phyloP scores from a whole-genome alignment of 2,888 invertebrate genomes.

The Anaspis maculata region DNA sequence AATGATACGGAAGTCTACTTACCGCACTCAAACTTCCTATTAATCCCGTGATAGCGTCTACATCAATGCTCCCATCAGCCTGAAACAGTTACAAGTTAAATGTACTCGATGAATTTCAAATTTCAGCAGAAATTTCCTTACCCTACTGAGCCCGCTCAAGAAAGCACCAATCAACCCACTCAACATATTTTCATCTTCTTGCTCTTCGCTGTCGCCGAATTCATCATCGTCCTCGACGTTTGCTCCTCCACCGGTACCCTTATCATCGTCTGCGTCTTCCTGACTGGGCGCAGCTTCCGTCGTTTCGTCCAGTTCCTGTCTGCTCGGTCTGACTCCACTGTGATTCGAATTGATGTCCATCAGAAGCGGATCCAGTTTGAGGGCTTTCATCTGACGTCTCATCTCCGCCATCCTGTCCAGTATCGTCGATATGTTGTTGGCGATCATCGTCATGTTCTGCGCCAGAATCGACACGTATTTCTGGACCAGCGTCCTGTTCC shows the following conservation, averaged over 20 bases:
- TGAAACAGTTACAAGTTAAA: slow-evolving; percentile 13
- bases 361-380: slow-evolving; percentile 3
- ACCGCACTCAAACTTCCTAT: slow-evolving; percentile 40
- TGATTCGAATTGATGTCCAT: no score
- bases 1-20: slow-evolving; percentile 22
- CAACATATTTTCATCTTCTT: slow-evolving; percentile 34
- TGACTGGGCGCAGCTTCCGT: no score
- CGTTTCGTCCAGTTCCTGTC: no score
- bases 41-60: slow-evolving; percentile 38
- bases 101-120: background rate
- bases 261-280: slow-evolving; percentile 1
- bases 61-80: slow-evolving; percentile 40
- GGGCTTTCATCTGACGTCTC: no score
- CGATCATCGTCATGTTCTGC: no score
- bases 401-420: no score
- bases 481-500: no score
- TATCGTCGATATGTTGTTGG: no score
- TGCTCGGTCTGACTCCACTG: no score
- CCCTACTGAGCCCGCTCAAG: slow-evolving; percentile 38
- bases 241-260: no score
- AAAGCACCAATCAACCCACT: slow-evolving; percentile 38
- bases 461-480: no score
- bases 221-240: no score
- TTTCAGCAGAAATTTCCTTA: slow-evolving; percentile 17
- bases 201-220: slow-evolving; percentile 33